Base-by-base conservation (phyloP, 1,140 invertebrate genomes). In the Colletes latitarsis region DNA sequence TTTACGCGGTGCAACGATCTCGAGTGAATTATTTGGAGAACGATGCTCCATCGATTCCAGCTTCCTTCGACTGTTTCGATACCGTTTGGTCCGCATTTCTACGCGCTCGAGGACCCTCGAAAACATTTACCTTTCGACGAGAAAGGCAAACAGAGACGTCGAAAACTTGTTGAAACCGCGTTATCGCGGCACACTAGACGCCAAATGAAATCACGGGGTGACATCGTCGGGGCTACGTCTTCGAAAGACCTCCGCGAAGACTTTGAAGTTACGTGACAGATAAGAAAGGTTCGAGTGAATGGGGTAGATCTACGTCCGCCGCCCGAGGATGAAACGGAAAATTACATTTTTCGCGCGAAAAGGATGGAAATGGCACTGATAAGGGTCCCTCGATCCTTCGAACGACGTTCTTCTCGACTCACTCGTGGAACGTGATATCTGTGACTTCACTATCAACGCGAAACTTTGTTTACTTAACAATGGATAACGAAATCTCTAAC, bases 301-400 rank as follows among this genome's bases (percentile, higher is more conserved):
- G 46, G 30, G 21, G 4, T 41, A 14, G n/a, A 41, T n/a, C 43
- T 46, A 46, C 43, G 43, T 63, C 14, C 57, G 30, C 6, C 49
- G 49, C 57, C 57, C 21, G 43, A 62, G 43, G 58, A 74, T 52
- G 58, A 52, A 63, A 73, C 43, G 43, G 43, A 63, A 74, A 74
- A 74, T 75, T 75, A 75, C 30, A 75, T 77, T 77, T 77, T 69
- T 69, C 74, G 63, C 52, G 10, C 15, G 21, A 12, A 53, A 17
- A 6, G 49, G 74, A 77, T 58, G 53, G 43, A 46, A 69, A 55
- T 15, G 53, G 46, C 15, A 1, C 15, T 39, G 73, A 76, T 76
- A 76, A 76, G 73, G 4, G 14, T 10, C 6, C 8, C 62, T 15
- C 9, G 49, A 12, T 9, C 49, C 49, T 43, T 49, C 49, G 49